A percentile compares a stretch with the other conserved stretches of the same genome.
Conservation (phyloP, 1,140 invertebrate genomes). For the Caenorhabditis tropicalis region DNA sequence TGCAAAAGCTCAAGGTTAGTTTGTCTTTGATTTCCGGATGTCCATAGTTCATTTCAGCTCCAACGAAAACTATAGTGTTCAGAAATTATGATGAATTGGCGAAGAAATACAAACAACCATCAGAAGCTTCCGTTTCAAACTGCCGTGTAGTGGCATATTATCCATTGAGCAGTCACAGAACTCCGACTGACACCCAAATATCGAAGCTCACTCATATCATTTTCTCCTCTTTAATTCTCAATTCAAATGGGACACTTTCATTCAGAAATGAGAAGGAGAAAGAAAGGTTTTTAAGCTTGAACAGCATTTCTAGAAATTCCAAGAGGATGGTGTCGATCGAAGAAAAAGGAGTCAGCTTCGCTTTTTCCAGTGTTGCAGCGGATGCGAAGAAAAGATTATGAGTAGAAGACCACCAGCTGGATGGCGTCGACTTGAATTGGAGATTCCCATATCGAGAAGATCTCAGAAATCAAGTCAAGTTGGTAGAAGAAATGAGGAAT, state of each 20-base stretch:
- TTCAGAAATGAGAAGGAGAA: neutral
- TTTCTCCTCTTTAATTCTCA: neutral
- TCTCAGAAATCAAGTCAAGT: neutral
- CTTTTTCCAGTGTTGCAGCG: neutral
- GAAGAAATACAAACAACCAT: too few relatives aligned
- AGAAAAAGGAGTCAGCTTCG: neutral
- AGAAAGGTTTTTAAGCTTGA: neutral
- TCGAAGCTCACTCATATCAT: neutral
- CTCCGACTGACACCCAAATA: neutral
- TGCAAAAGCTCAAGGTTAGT: too few relatives aligned
- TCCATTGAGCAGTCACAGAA: neutral
- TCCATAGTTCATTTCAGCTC: too few relatives aligned
- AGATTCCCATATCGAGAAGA: neutral
- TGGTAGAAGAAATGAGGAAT: neutral
- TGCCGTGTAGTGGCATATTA: neutral
- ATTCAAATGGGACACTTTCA: neutral
- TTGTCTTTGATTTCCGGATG: too few relatives aligned
- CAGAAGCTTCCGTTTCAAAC: too few relatives aligned
- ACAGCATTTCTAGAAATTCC: neutral
- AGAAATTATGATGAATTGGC: too few relatives aligned
- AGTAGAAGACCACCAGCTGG: neutral
- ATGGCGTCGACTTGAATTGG: neutral
- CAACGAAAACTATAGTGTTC: too few relatives aligned
- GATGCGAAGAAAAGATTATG: neutral
- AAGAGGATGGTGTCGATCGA: neutral